Conservation (phyloP, 2,888 invertebrate genomes). For the Orgyia antiqua region DNA sequence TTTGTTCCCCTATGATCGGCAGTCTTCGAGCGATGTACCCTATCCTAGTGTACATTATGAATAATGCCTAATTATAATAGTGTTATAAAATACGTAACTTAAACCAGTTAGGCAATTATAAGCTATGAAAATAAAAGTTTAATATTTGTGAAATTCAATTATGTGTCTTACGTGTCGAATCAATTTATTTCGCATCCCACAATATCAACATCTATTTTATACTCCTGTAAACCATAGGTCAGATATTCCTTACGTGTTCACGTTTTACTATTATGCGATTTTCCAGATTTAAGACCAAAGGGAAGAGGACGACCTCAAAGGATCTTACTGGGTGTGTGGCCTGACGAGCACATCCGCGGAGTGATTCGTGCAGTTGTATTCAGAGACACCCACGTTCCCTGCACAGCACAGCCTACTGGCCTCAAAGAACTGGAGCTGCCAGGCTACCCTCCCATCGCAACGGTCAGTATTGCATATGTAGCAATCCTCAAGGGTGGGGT, state of each 20-base stretch:
- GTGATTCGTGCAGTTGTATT: conserved; percentile 95
- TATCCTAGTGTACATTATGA: too few species aligned
- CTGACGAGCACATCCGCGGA: conserved; percentile 94
- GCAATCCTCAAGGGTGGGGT: conserved; percentile 9
- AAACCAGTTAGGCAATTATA: too few species aligned
- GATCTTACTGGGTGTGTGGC: conserved; percentile 94
- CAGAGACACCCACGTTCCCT: conserved; percentile 85
- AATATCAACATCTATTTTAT: too few species aligned
- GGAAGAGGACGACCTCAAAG: conserved; percentile 94
- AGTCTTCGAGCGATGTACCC: too few species aligned
- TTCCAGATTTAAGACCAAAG: conserved; percentile 91
- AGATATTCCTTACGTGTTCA: conserved; percentile 56
- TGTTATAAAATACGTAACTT: too few species aligned
- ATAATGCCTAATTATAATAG: too few species aligned
- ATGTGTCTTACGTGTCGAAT: too few species aligned
- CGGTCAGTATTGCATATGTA: conserved; percentile 59
- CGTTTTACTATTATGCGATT: conserved; percentile 67
- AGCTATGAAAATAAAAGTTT: too few species aligned
- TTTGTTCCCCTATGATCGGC: too few species aligned
- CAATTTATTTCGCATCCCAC: too few species aligned
- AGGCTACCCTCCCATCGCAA: conserved; percentile 57
- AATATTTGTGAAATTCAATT: too few species aligned
- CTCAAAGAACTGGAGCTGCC: conserved; percentile 84
- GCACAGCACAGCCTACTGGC: conserved; percentile 83
- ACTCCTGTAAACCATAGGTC: too few species aligned